phyloP scores from a whole-genome alignment of 2,888 invertebrate species.

The Brachypterus glaber region DNA sequence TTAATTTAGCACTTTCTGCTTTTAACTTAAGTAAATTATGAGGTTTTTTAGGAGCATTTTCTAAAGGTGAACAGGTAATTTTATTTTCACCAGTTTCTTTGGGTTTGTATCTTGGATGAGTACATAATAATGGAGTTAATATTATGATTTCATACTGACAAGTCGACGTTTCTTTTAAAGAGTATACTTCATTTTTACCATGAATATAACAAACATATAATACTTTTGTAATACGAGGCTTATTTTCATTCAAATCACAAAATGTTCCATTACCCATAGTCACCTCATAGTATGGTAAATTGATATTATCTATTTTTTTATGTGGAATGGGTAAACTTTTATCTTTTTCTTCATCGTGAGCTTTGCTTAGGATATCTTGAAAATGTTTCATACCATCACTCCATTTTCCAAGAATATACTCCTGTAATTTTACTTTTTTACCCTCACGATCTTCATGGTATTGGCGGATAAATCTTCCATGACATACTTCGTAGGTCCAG shows the following conservation, averaged over 20 bases:
- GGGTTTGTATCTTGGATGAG: constrained; percentile 79
- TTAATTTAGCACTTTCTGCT: constrained; percentile 59
- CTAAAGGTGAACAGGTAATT: constrained; percentile 64
- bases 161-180: constrained; percentile 84
- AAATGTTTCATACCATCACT: constrained; percentile 56
- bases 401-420: constrained; percentile 77
- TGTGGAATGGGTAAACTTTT: constrained; percentile 42
- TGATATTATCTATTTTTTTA: constrained; percentile 79
- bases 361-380: constrained; percentile 45
- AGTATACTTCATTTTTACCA: constrained; percentile 85
- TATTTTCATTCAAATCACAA: constrained; percentile 77
- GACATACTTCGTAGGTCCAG: constrained; percentile 96
- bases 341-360: constrained; percentile 44
- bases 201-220: constrained; percentile 83
- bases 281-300: constrained; percentile 80
- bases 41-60: constrained; percentile 61
- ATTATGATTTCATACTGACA: constrained; percentile 93
- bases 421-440: constrained; percentile 71
- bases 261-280: constrained; percentile 80
- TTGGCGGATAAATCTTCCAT: constrained; percentile 82
- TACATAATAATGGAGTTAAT: constrained; percentile 76
- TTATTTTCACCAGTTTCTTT: constrained; percentile 67
- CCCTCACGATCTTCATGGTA: constrained; percentile 93
- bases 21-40: constrained; percentile 61
- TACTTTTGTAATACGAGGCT: constrained; percentile 71